Evolutionary conservation across 2,113 vertebrate species (phyloP), one percentile per base, ranked within the genome.

Genomic region (Gobio gobio): DNA sequence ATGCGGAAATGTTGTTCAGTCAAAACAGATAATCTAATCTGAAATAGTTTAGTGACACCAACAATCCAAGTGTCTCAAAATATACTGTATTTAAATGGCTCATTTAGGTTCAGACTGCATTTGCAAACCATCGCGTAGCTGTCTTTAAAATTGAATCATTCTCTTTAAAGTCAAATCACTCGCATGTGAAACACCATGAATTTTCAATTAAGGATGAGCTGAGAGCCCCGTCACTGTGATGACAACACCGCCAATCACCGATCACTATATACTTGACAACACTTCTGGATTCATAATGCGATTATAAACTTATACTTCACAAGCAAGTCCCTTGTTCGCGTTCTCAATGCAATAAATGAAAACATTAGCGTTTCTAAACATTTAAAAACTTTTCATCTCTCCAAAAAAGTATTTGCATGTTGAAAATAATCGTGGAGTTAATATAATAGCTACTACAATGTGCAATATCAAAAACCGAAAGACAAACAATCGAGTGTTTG

Each of bases 131-230:
- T 24, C 2, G 13, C 8, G 18, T 20, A 1, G 0, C 10, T 14
- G 14, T 22, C 0, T 18, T 66, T 8, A 51, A 63, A 81, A 26
- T 81, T 9, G 4, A 79, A 26, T 20, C 12, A 26, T 40, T 63
- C n/a, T 79, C 58, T 79, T 79, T 79, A 26, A 79, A 63, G 40
- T 63, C 36, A 80, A 64, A 66, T 64, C 16, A 49, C 8, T 63
- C 18, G 59, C 49, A 83, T 51, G 63, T 56, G 66, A 85, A 88
- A 74, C 63, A 78, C 24, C 56, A 56, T 58, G 84, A 74, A 79
- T 47, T 56, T 20, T 40, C 56, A 26, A 29, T 79, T 36, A 79
- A 49, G 5, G 75, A 58, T 54, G 51, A 22, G 14, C 58, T 47
- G 56, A 24, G 20, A 79, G 56, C 8, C 76, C 36, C 20, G 40